Evolutionary conservation across 1,140 invertebrate species (phyloP), one percentile per base, ranked within the genome.

Genomic region (Zaprionus lachaisei): DNA sequence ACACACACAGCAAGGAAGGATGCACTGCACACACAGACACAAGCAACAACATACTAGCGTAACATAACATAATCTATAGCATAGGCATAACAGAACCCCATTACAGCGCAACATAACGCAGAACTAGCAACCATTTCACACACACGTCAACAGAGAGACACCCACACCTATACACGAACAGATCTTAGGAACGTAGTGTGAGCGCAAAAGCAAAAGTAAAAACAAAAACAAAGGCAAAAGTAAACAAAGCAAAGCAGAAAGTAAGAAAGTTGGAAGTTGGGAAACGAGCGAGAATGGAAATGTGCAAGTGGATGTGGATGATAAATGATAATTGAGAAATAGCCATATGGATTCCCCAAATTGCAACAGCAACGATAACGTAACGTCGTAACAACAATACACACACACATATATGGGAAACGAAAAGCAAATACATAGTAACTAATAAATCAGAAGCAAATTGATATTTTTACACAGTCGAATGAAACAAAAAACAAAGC

Each of bases 381-480:
- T 57, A 47, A 47, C 20, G 34, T 60, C 11, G 49, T 49, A 11
- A 44, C 20, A 28, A 5, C 47, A 20, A 57, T 62, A 81, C 60
- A 47, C 17, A 47, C 41, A 47, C 41, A 47, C 1, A 47, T 38
- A 37, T 44, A 73, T 68, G 51, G 60, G 68, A 77, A 75, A 80
- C 54, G 70, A 77, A 69, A 73, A 75, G 65, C 67, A 81, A 72
- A 81, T 61, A 78, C 62, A 79, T 82, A 86, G 81, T 78, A 86
- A 87, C 81, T 87, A 86, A 65, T 62, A 79, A 79, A 87, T 79
- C 74, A 85, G 76, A 81, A 69, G 72, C 62, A 89, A 86, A 89
- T 81, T 79, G 81, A 89, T 90, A 90, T 90, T 90, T 90, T 90
- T 90, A 90, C 85, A 90, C 86, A 91, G 76, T 85, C 76, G 81